Evolutionary conservation across 2,888 invertebrate species (phyloP), one percentile per base, ranked within the genome.

Genomic region (Masnerella sp.): DNA sequence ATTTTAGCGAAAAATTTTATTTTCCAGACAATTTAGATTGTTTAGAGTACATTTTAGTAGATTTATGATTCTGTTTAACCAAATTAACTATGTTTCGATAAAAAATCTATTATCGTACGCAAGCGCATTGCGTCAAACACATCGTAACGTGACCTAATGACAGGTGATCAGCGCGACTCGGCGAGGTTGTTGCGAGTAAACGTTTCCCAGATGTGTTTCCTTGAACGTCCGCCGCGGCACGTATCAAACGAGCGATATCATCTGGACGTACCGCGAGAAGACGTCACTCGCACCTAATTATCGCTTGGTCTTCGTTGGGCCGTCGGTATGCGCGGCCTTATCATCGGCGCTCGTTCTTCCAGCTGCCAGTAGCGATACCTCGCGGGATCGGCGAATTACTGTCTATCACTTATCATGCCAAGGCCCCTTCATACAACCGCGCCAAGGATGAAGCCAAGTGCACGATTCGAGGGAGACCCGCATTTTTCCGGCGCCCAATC

Each of bases 241-340:
- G 14, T 65, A 73, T 73, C 72, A 73, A 75, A 65, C 62, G 38
- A 18, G 17, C 67, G 75, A 75, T 75, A 75, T 75, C 73, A 75
- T 75, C 72, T 61, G 65, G 56, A 73, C 61, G 64, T 54, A 61
- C 61, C 43, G 71, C 68, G 72, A 64, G 68, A 72, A 68, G 65
- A 73, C 73, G 73, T 75, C 76, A 76, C 73, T 76, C 65, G 73
- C 73, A 75, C 75, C 75, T 73, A 75, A 75, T 75, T 75, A 75
- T 75, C 73, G 72, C 65, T 73, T 65, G 69, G 61, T 69, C 72
- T 69, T 75, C 61, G 67, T 73, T 73, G 72, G 54, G 38, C 67
- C 32, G 38, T 52, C 28, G 67, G 54, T 47, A 67, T 67, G 62
- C 43, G 17, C 45, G 22, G 12, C 20, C 72, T 72, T 67, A 72